phyloP scores from a whole-genome alignment of 2,888 invertebrate genomes.

The Rhyacophila evoluta region DNA sequence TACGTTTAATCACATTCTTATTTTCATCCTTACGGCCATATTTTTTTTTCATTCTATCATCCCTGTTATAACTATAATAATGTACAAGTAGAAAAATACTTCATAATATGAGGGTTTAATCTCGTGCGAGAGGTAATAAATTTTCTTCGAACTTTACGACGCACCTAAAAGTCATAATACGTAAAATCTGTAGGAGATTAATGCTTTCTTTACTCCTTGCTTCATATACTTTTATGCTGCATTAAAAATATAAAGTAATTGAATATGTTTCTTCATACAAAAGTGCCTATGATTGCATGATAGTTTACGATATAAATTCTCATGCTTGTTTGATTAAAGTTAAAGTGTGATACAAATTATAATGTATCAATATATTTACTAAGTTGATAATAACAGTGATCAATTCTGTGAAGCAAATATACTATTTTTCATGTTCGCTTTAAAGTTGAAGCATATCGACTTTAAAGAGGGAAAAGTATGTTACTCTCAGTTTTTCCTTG shows the following conservation, averaged over 20 bases:
- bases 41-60: no score
- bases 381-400: no score
- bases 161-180: conserved; percentile 31
- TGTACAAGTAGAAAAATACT: conserved; percentile 28
- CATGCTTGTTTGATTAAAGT: background rate
- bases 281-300: background rate
- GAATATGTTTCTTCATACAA: background rate
- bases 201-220: conserved; percentile 17
- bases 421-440: no score
- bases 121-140: conserved; percentile 43
- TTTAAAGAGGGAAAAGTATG: no score
- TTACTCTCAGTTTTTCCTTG: no score
- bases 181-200: conserved; percentile 39
- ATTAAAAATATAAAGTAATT: conserved; percentile 22
- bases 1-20: no score
- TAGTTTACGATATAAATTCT: background rate
- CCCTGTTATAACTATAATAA: conserved; percentile 35
- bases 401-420: no score
- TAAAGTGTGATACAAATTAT: no score
- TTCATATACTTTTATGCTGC: background rate
- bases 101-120: conserved; percentile 47
- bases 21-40: no score
- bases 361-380: no score
- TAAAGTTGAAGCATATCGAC: no score
- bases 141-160: conserved; percentile 39